Conservation (phyloP, 2,113 vertebrate genomes). For the Xiphophorus maculatus region DNA sequence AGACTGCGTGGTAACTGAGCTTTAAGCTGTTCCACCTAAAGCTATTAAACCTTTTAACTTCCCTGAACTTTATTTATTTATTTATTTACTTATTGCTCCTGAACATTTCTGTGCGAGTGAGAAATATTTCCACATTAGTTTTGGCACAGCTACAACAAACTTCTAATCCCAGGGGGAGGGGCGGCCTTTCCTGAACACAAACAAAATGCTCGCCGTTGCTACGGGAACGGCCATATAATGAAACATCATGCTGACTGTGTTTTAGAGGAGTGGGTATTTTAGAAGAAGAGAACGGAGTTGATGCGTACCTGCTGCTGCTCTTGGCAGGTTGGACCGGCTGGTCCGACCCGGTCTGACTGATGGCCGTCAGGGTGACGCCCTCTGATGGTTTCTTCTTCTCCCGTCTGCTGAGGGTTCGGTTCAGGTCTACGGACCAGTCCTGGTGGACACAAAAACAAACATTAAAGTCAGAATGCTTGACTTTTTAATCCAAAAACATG, state of each 20-base stretch:
- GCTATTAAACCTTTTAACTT: conserved; percentile 17
- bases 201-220: conserved; percentile 54
- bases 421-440: conserved; percentile 96
- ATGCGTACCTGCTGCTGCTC: conserved; percentile 83
- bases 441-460: conserved; percentile 57
- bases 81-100: not conserved
- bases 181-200: conserved; percentile 43
- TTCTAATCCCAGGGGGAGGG: conserved; percentile 8
- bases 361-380: conserved; percentile 91
- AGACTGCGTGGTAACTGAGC: not conserved
- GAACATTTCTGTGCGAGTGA: not conserved
- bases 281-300: too few species aligned
- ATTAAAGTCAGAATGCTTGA: not conserved
- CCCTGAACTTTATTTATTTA: not conserved
- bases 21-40: not conserved
- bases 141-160: conserved; percentile 43
- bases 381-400: conserved; percentile 92
- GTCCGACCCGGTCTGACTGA: conserved; percentile 89
- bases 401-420: conserved; percentile 90
- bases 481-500: conserved; percentile 9
- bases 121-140: conserved; percentile 50
- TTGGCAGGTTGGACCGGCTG: conserved; percentile 82
- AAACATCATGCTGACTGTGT: conserved; percentile 42
- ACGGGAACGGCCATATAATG: conserved; percentile 4
- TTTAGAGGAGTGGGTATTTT: not conserved